Conservation (phyloP, 2,888 invertebrate species). For the Eupithecia vulgata region DNA sequence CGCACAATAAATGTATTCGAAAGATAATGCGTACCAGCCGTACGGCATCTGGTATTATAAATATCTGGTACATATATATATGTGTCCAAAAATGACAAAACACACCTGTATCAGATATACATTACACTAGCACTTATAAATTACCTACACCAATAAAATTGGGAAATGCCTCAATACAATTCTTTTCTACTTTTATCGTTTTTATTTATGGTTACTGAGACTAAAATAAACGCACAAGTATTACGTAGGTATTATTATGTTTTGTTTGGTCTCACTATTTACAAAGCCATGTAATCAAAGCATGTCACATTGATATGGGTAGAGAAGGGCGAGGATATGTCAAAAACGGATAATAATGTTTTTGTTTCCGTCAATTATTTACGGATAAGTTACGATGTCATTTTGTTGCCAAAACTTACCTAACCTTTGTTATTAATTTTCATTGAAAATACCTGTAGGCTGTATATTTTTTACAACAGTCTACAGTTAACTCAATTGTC, state of each 20-base stretch:
- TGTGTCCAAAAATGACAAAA: too few relatives aligned
- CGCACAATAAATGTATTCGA: too few relatives aligned
- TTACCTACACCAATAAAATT: too few relatives aligned
- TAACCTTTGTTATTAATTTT: background rate
- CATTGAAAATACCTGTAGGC: too few relatives aligned
- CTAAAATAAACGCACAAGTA: background rate
- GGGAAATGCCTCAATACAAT: too few relatives aligned
- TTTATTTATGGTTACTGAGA: background rate
- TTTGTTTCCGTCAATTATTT: constrained; percentile 31
- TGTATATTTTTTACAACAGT: too few relatives aligned
- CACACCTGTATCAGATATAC: too few relatives aligned
- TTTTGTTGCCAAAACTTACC: background rate
- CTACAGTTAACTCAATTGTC: too few relatives aligned
- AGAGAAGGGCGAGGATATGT: constrained; percentile 14
- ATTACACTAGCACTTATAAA: too few relatives aligned
- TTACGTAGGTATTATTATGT: background rate
- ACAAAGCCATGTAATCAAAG: constrained; percentile 33
- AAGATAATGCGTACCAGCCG: too few relatives aligned
- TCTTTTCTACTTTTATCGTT: background rate
- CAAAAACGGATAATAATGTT: constrained; percentile 16
- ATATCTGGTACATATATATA: too few relatives aligned
- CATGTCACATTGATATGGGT: constrained; percentile 34
- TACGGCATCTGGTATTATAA: too few relatives aligned
- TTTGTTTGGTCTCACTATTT: background rate
- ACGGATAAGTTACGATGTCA: constrained; percentile 13